Evolutionary conservation across 2,888 invertebrate species (phyloP).

Genomic region (Apomyelois bistriatella): DNA sequence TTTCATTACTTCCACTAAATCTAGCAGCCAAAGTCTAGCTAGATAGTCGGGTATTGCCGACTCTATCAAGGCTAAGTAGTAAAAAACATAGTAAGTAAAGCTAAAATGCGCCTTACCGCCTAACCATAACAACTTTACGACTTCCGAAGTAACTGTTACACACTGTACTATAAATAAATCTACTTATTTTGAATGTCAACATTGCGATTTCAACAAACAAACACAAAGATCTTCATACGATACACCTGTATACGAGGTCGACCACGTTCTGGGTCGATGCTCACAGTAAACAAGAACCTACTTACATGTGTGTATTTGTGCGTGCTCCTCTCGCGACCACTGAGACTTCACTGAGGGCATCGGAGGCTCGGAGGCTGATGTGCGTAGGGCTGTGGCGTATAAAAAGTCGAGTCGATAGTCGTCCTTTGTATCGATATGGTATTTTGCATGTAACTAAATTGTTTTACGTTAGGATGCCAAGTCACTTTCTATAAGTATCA

Average conservation of each 20-base stretch:
- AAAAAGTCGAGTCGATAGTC: neutral
- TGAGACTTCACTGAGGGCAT: constrained; percentile 33
- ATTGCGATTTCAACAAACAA: neutral
- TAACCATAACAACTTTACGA: neutral
- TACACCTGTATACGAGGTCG: constrained; percentile 19
- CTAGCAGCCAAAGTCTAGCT: no score
- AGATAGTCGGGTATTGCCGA: no score
- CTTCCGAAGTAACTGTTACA: neutral
- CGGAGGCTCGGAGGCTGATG: constrained; percentile 17
- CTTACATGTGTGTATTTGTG: constrained; percentile 39
- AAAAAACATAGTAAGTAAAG: no score
- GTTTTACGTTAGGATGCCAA: no score
- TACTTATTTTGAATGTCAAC: neutral
- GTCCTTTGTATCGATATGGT: neutral
- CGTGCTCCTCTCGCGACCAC: constrained; percentile 37
- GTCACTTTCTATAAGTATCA: no score
- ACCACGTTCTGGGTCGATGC: constrained; percentile 29
- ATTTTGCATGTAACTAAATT: neutral
- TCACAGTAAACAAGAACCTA: constrained; percentile 26
- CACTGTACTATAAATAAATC: neutral
- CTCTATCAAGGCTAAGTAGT: no score
- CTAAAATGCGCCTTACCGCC: no score
- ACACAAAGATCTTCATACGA: neutral
- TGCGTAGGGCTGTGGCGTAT: constrained; percentile 23
- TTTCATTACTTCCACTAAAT: no score